A percentile compares a stretch with the other conserved stretches of the same genome.
Evolutionary conservation across 2,797 vertebrate species (phyloP).

Genomic region (Halcyon smyrnensis): DNA sequence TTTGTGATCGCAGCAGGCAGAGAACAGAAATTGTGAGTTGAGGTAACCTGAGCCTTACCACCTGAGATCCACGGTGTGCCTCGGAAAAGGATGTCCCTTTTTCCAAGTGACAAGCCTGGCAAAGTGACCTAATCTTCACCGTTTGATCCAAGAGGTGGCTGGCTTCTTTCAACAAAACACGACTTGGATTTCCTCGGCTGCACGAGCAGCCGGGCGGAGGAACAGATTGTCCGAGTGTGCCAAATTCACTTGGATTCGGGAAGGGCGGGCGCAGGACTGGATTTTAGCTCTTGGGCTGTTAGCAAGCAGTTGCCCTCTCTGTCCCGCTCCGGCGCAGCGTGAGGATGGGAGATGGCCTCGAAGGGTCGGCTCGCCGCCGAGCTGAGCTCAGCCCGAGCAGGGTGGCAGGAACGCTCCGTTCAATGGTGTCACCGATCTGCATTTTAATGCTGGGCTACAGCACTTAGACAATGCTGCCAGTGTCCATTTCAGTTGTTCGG

Average conservation of each 20-base stretch:
- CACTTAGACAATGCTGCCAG: not conserved
- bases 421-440: accelerated
- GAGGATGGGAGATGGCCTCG: accelerated
- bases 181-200: not conserved
- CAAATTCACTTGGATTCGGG: accelerated
- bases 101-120: not conserved
- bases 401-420: accelerated
- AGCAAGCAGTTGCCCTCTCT: not conserved
- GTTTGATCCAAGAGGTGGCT: not conserved
- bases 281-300: not conserved
- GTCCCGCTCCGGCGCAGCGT: accelerated
- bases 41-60: not conserved
- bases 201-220: not conserved
- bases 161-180: not conserved
- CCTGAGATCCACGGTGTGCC: accelerated
- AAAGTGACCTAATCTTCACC: not conserved
- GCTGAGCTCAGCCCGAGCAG: not conserved
- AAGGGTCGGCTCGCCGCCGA: accelerated
- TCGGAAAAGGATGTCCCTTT: not conserved
- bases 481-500: accelerated
- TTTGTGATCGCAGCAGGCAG: not conserved
- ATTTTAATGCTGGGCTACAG: not conserved
- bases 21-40: not conserved
- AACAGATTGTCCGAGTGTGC: accelerated
- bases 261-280: not conserved